Evolutionary conservation across 2,797 vertebrate genomes (phyloP).

Genomic region (Myotis daubentonii): DNA sequence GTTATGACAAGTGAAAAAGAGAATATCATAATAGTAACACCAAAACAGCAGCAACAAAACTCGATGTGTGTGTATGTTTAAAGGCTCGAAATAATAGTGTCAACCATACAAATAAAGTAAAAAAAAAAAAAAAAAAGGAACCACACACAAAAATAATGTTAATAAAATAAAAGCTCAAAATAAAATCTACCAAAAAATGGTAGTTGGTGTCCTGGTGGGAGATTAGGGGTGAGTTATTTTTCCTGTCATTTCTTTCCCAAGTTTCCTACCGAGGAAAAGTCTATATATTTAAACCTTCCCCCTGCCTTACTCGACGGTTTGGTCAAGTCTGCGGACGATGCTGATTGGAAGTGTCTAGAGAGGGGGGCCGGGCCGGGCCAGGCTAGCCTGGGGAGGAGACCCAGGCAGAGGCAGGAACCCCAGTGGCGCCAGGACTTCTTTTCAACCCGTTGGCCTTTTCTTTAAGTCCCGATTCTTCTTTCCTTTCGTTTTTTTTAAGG

Average conservation of each 20-base stretch:
- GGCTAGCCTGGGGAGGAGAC: slow-evolving; percentile 50
- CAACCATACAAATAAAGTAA: neutral
- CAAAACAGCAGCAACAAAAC: neutral
- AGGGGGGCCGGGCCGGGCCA: neutral
- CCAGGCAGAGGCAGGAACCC: slow-evolving; percentile 50
- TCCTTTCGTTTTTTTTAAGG: neutral
- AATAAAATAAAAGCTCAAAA: neutral
- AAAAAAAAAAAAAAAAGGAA: neutral
- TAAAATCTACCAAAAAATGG: neutral
- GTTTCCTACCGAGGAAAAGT: slow-evolving; percentile 15
- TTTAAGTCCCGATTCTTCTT: neutral
- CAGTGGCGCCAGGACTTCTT: slow-evolving; percentile 57
- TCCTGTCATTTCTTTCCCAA: slow-evolving; percentile 3
- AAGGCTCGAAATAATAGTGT: neutral
- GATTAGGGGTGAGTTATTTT: neutral
- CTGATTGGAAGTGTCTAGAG: slow-evolving; percentile 53
- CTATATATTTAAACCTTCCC: neutral
- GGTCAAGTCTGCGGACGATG: neutral
- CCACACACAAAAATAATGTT: neutral
- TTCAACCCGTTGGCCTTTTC: slow-evolving; percentile 19
- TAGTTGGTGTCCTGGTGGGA: neutral
- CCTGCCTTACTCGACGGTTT: slow-evolving; percentile 51
- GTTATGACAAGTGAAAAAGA: neutral
- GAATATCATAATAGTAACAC: neutral
- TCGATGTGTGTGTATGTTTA: neutral